phyloP scores from a whole-genome alignment of 2,888 invertebrate species.

The Cephalotes varians region DNA sequence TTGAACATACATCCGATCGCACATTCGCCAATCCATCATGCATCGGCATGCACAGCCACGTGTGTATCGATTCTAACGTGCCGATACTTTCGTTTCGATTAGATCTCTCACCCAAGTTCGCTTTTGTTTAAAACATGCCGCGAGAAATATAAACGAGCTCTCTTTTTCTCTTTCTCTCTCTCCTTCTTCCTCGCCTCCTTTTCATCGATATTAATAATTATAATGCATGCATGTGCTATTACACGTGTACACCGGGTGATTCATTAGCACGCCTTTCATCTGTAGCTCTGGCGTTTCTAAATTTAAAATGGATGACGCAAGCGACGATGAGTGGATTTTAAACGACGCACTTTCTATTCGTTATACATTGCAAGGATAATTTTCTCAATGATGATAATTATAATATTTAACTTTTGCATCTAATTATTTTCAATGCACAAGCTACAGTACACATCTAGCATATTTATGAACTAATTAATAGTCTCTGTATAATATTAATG shows the following conservation, averaged over 20 bases:
- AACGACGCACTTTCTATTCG: constrained; percentile 37
- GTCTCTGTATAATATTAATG: not conserved
- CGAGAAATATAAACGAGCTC: constrained; percentile 13
- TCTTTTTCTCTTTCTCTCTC: not conserved
- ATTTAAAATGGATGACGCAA: constrained; percentile 44
- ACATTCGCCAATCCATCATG: constrained; percentile 15
- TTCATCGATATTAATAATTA: constrained; percentile 32
- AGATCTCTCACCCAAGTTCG: constrained; percentile 28
- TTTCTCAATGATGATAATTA: not conserved
- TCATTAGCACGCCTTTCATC: constrained; percentile 46
- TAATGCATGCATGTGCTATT: not conserved
- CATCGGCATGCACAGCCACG: constrained; percentile 38
- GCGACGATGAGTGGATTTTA: constrained; percentile 13
- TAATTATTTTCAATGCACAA: constrained; percentile 9
- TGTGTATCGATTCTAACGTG: constrained; percentile 31
- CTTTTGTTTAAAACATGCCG: constrained; percentile 32
- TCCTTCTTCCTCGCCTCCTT: not conserved
- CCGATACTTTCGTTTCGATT: constrained; percentile 47
- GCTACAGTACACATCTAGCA: not conserved
- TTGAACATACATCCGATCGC: not conserved
- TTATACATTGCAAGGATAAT: not conserved
- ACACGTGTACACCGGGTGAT: constrained; percentile 22
- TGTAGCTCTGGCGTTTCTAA: constrained; percentile 26
- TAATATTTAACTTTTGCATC: not conserved
- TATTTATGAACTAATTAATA: not conserved